Conservation (phyloP, 2,888 invertebrate genomes). For the Troides helena region DNA sequence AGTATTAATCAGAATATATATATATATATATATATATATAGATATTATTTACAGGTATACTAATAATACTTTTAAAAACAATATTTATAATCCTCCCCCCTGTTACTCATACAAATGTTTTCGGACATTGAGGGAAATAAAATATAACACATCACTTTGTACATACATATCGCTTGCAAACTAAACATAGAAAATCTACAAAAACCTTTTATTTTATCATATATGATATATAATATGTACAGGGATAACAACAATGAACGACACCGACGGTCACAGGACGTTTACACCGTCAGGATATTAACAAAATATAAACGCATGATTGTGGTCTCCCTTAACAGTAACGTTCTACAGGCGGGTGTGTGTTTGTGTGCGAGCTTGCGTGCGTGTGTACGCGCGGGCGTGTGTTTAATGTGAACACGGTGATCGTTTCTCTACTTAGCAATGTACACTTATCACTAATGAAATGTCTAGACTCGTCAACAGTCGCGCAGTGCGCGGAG, state of each 20-base stretch:
- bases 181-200: slow-evolving; percentile 77
- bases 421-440: slow-evolving; percentile 37
- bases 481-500: slow-evolving; percentile 14
- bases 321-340: slow-evolving; percentile 28
- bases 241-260: slow-evolving; percentile 72
- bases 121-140: slow-evolving; percentile 32
- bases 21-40: too few species aligned
- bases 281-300: slow-evolving; percentile 49
- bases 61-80: slow-evolving; percentile 78
- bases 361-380: slow-evolving; percentile 14
- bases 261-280: slow-evolving; percentile 51
- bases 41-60: slow-evolving; percentile 70
- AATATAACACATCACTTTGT: slow-evolving; percentile 71
- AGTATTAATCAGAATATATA: slow-evolving; percentile 63
- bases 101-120: too few species aligned
- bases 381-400: too few species aligned
- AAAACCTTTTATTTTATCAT: slow-evolving; percentile 50
- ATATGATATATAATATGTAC: slow-evolving; percentile 52
- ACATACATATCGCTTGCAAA: slow-evolving; percentile 58
- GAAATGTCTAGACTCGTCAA: slow-evolving; percentile 42
- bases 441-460: slow-evolving; percentile 50
- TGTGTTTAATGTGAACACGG: too few species aligned
- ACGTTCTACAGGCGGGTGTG: slow-evolving; percentile 20
- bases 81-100: slow-evolving; percentile 63
- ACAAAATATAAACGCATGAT: slow-evolving; percentile 50